These are phyloP conservation scores for Paedocypris micromegethes DNA, from an alignment of 2,797 vertebrate species.

Conservation along the genomic window DNA sequence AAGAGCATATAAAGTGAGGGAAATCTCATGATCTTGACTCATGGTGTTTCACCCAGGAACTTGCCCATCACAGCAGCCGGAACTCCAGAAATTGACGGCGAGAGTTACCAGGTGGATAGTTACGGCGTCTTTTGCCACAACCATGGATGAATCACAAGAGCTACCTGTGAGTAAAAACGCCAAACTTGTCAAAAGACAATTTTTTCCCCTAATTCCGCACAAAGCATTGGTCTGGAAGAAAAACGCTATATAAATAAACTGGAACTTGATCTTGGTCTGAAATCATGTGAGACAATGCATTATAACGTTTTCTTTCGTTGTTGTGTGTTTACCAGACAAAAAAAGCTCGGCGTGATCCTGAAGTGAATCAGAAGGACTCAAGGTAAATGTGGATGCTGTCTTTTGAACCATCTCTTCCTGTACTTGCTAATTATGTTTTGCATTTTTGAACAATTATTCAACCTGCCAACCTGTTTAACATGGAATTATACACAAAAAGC, in stretches of 20 bases:
- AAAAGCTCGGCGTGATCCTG: slow-evolving; percentile 82
- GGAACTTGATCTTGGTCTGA: no score
- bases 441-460: no score
- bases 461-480: neutral
- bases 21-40: slow-evolving; percentile 35
- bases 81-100: slow-evolving; percentile 52
- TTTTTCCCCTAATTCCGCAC: neutral
- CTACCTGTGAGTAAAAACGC: slow-evolving; percentile 79
- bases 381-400: slow-evolving; percentile 63
- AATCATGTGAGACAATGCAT: neutral
- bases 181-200: neutral
- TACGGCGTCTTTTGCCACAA: slow-evolving; percentile 57
- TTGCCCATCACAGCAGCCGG: slow-evolving; percentile 46
- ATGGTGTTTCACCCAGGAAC: slow-evolving; percentile 59
- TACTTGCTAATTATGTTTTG: no score
- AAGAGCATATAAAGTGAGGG: slow-evolving; percentile 11
- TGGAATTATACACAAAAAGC: neutral
- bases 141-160: slow-evolving; percentile 87
- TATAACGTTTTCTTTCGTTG: slow-evolving; percentile 14
- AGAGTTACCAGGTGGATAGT: slow-evolving; percentile 33
- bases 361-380: slow-evolving; percentile 70
- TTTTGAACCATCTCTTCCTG: neutral
- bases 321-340: slow-evolving; percentile 75
- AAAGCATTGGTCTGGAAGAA: neutral
- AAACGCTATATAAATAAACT: no score